A percentile compares a stretch with the other conserved stretches of the same genome.
These are phyloP conservation scores for Pinna nobilis DNA, from an alignment of 1,140 invertebrate genomes.

Conservation along the genomic window DNA sequence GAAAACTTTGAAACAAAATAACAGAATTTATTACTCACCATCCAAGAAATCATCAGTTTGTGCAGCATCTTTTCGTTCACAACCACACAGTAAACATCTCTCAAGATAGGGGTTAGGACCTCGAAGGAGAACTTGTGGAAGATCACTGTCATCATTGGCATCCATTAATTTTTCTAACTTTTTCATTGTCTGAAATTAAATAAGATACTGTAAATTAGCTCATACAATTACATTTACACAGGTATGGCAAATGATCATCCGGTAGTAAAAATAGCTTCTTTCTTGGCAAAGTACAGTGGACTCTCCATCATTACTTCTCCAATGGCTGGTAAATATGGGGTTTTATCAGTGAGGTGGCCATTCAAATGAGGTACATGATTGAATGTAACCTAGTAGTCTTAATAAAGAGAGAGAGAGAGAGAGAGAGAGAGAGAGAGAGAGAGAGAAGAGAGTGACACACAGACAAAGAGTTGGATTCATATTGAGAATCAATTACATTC, in stretches of 20 bases:
- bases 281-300: background rate
- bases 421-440: background rate
- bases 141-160: constrained; percentile 55
- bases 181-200: constrained; percentile 51
- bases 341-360: background rate
- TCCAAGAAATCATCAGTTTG: constrained; percentile 47
- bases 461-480: background rate
- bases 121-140: constrained; percentile 46
- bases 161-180: constrained; percentile 64
- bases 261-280: background rate
- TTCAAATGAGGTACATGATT: background rate
- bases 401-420: background rate
- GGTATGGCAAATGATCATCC: background rate
- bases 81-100: constrained; percentile 66
- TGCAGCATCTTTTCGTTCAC: constrained; percentile 60
- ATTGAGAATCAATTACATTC: background rate
- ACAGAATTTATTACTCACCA: constrained; percentile 33
- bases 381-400: background rate
- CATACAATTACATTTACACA: background rate
- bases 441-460: background rate
- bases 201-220: background rate
- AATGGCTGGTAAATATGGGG: background rate
- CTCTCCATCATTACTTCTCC: background rate
- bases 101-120: constrained; percentile 69
- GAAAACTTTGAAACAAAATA: too few species aligned